A percentile compares a stretch with the other conserved stretches of the same genome.
Evolutionary conservation across 2,113 vertebrate genomes (phyloP).

Genomic region (Hiodon alosoides): DNA sequence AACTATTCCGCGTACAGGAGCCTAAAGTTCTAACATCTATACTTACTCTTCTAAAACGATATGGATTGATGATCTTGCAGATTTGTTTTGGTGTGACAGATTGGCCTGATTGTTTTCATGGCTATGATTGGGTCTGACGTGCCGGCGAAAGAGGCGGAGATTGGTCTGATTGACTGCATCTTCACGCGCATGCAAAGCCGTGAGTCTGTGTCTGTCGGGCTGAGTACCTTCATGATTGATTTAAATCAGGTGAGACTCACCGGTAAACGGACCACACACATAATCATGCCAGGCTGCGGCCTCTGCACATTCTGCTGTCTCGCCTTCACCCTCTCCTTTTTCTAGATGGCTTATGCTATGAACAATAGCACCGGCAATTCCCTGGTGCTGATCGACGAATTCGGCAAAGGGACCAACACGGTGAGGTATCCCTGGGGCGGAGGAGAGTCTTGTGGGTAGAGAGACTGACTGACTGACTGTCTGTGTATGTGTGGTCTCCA

Average conservation of each 20-base stretch:
- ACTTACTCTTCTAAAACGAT: background rate
- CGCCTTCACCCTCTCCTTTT: constrained; percentile 27
- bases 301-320: background rate
- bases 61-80: background rate
- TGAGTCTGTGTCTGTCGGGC: constrained; percentile 88
- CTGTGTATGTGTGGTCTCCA: constrained; percentile 30
- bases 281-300: background rate
- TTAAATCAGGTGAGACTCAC: constrained; percentile 75
- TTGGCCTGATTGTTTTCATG: constrained; percentile 93
- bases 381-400: constrained; percentile 92
- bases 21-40: background rate
- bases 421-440: constrained; percentile 48
- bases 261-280: background rate
- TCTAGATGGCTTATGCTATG: constrained; percentile 79
- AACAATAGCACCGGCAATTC: constrained; percentile 83
- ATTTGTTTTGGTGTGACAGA: constrained; percentile 49
- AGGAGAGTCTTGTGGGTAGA: background rate
- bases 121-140: constrained; percentile 90
- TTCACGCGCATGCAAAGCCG: constrained; percentile 90
- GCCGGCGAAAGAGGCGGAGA: constrained; percentile 84
- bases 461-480: background rate
- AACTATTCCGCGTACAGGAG: background rate
- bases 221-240: constrained; percentile 96
- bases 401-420: constrained; percentile 96
- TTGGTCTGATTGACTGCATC: constrained; percentile 83